Evolutionary conservation across 2,797 vertebrate species (phyloP), one percentile per base, ranked within the genome.

Genomic region (Crocidura indochinensis): DNA sequence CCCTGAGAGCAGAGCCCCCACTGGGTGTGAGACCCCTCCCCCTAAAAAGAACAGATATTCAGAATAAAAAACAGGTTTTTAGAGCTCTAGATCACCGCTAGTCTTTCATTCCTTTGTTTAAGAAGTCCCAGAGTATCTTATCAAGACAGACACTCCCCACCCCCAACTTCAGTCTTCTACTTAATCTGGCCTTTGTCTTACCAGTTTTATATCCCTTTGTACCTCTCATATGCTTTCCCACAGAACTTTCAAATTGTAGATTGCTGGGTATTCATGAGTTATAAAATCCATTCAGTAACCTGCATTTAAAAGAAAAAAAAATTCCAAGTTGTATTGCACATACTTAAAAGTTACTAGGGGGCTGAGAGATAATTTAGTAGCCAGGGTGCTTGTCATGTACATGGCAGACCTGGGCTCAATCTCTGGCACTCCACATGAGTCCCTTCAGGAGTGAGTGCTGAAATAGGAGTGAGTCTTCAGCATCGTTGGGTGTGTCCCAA

Each of bases 261-360:
- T 79, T 79, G 84, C 74, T 87, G 31, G 72, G 73, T 68, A 47
- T 92, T 38, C 46, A 56, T 82, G 77, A 89, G 44, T 72, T 11
- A 81, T 31, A 62, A 87, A 80, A 87, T 75, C n/a, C 51, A 56
- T 76, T 72, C 72, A 81, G 65, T 65, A 75, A 60, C 15, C 49
- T 67, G 77, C 31, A 84, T 88, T 64, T 26, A 17, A 87, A 83
- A 81, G 64, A 82, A 67, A 64, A 87, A 71, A 90, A 86, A 87
- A 90, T 79, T 73, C 7, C 67, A 90, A 74, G 73, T 83, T 92
- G 67, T 5, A 20, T 38, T 74, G 67, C 62, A 64, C 24, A 74
- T 64, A 60, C 44, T 77, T 68, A 71, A 73, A 22, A 62, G 17
- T 62, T n/a, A n/a, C n/a, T n/a, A n/a, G 60, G 17, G 60, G 60